A percentile compares a stretch with the other conserved stretches of the same genome.
phyloP scores from a whole-genome alignment of 1,140 invertebrate species.

The Bombus turneri region DNA sequence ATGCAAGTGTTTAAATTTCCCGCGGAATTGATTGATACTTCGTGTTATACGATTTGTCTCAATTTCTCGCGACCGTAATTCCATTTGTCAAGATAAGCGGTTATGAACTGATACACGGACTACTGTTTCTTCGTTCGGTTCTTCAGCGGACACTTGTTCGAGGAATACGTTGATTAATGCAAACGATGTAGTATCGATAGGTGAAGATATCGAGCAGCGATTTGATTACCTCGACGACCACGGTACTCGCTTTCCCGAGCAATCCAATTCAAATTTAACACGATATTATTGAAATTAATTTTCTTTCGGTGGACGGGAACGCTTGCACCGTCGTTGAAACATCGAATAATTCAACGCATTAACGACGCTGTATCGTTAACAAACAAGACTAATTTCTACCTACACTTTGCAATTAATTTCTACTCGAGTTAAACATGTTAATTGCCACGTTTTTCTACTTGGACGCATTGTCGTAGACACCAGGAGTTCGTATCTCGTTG shows the following conservation, averaged over 20 bases:
- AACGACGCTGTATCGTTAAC: background rate
- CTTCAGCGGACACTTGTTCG: background rate
- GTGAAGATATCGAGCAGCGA: constrained; percentile 4
- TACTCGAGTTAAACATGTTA: background rate
- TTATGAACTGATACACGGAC: background rate
- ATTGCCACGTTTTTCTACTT: background rate
- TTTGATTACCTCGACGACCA: constrained; percentile 14
- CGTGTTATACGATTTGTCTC: constrained; percentile 1
- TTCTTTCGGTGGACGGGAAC: background rate
- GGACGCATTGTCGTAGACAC: too few relatives aligned
- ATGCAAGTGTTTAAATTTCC: background rate
- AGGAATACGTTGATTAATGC: background rate
- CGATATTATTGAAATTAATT: constrained; percentile 12
- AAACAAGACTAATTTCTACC: background rate
- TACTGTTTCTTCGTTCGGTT: background rate
- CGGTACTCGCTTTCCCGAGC: background rate
- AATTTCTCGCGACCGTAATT: constrained; percentile 24
- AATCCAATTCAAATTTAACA: constrained; percentile 18
- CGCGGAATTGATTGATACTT: background rate
- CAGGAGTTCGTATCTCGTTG: too few relatives aligned
- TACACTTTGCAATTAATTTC: background rate
- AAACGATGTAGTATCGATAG: constrained; percentile 1
- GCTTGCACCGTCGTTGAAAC: background rate
- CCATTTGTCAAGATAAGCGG: constrained; percentile 23
- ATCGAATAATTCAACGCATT: constrained; percentile 1